Conservation (phyloP, 2,888 invertebrate genomes). For the Euzetes globulus region DNA sequence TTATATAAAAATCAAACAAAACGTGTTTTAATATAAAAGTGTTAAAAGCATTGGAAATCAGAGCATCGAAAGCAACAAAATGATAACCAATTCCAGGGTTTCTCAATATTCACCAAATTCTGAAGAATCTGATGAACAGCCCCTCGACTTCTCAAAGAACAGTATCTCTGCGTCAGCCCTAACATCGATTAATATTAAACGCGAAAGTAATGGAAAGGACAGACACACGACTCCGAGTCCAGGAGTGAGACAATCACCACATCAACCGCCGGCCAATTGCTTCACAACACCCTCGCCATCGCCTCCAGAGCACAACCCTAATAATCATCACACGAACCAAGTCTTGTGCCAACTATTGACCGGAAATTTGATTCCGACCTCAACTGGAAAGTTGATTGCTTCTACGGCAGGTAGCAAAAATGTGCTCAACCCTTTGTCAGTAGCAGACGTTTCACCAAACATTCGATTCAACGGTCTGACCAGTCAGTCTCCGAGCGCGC, state of each 20-base stretch:
- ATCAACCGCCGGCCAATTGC: constrained; percentile 1
- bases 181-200: neutral
- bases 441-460: neutral
- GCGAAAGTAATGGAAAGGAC: constrained; percentile 28
- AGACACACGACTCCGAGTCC: neutral
- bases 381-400: constrained; percentile 1
- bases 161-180: constrained; percentile 40
- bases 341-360: constrained; percentile 19
- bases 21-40: too few relatives aligned
- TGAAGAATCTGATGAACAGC: constrained; percentile 40
- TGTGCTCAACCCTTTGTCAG: neutral
- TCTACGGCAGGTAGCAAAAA: neutral
- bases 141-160: constrained; percentile 44
- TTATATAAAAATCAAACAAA: neutral
- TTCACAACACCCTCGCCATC: constrained; percentile 37
- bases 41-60: too few relatives aligned
- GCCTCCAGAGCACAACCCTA: constrained; percentile 29
- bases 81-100: neutral
- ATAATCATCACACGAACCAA: constrained; percentile 6
- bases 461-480: neutral
- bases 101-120: constrained; percentile 7
- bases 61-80: neutral
- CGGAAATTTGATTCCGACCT: constrained; percentile 11
- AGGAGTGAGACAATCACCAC: neutral
- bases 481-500: neutral